Evolutionary conservation across 1,140 invertebrate species (phyloP), one percentile per base, ranked within the genome.

Genomic region (Gonioctena quinquepunctata): DNA sequence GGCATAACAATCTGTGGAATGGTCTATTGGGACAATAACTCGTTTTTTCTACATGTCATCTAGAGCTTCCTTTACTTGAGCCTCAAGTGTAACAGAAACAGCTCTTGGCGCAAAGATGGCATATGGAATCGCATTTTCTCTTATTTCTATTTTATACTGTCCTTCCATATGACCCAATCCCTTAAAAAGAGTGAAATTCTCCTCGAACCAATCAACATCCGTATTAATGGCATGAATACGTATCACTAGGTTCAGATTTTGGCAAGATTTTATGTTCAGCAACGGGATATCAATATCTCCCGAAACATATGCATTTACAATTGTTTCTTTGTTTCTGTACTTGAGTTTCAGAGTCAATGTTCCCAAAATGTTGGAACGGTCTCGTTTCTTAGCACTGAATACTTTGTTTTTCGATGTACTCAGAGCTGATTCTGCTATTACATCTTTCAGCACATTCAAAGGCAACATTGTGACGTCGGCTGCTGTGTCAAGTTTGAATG

Each of bases 1-100:
- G 66, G 81, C 80, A 2, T 84, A 81, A 81, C 83, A 86, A 25
- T 84, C 82, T 2, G 83, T 83, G n/a, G 81, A 78, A 54, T 76
- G 67, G 7, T 71, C 61, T 25, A 79, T 77, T 73, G 71, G 74
- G 52, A 69, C 21, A 59, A 83, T 83, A n/a, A 83, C 78, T 8
- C n/a, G 18, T 21, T 57, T 57, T 13, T 13, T 57, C 54, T 23
- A 21, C 54, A 57, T 57, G 13, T 8, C 23, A 13, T 25, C n/a
- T 13, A 25, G 21, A 13, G 21, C 54, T 21, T 22, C 13, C 3
- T 22, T 54, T 54, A 54, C 50, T 21, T 21, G 8, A 2, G 18
- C 54, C 22, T 11, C 11, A 3, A 57, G 22, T 21, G 54, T 0
- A 22, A 57, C 21, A 2, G 54, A 11, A 13, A 57, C 62, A 73